Evolutionary conservation across 2,113 vertebrate genomes (phyloP).

Genomic region (Cacatua alba): DNA sequence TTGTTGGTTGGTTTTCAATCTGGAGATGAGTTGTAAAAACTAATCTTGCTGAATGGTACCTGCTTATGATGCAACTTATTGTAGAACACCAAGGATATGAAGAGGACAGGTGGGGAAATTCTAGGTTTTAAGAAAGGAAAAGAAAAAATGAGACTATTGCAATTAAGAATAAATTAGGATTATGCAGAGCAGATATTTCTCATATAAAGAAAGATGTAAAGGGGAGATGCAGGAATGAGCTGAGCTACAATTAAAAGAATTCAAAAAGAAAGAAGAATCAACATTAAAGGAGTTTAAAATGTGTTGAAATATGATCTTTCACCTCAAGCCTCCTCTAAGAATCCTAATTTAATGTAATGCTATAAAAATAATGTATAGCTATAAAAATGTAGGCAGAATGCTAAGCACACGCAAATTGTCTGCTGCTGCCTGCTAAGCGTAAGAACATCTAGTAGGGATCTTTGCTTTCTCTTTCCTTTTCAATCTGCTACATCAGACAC

Average conservation of each 20-base stretch:
- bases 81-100: background rate
- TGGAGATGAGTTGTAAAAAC: background rate
- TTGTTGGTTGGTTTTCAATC: background rate
- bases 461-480: background rate
- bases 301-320: background rate
- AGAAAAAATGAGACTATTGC: background rate
- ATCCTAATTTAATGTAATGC: background rate
- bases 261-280: background rate
- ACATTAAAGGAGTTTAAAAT: background rate
- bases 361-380: slow-evolving; percentile 28
- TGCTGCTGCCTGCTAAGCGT: background rate
- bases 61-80: background rate
- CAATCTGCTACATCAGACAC: background rate
- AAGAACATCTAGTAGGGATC: background rate
- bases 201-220: background rate
- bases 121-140: background rate
- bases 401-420: background rate
- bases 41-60: background rate
- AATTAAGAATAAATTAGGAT: background rate
- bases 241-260: background rate
- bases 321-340: slow-evolving; percentile 16
- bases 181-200: background rate
- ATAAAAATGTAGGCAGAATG: slow-evolving; percentile 7
- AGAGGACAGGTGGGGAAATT: background rate
- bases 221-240: background rate